Percentiles rank a stretch among this genome's conserved stretches.
Evolutionary conservation across 2,888 invertebrate genomes (phyloP).

Genomic region (Cerceris rybyensis): DNA sequence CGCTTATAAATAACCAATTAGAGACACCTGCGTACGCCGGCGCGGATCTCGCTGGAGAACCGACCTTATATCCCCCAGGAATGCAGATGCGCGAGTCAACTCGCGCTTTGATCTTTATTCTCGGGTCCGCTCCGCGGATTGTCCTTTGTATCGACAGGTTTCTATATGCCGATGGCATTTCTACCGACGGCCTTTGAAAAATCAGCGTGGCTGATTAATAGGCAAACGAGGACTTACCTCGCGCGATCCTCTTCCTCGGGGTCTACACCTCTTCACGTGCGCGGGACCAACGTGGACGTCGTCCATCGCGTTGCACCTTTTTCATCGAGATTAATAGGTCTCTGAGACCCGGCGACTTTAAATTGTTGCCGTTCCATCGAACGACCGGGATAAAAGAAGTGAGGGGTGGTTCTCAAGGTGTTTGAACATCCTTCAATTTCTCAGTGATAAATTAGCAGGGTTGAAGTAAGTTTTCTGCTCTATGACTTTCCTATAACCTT

Average conservation of each 20-base stretch:
- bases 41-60: conserved; percentile 38
- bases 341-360: background rate
- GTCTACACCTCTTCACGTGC: background rate
- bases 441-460: too few relatives aligned
- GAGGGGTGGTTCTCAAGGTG: too few relatives aligned
- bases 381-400: too few relatives aligned
- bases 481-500: too few relatives aligned
- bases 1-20: conserved; percentile 81
- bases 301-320: background rate
- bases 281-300: background rate
- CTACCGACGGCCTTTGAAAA: conserved; percentile 20
- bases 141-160: conserved; percentile 59
- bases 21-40: conserved; percentile 76
- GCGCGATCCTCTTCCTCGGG: conserved; percentile 12
- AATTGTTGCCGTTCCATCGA: background rate
- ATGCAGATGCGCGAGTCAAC: conserved; percentile 64
- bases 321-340: background rate
- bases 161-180: conserved; percentile 53
- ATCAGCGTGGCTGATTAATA: conserved; percentile 50
- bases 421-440: too few relatives aligned
- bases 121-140: conserved; percentile 16
- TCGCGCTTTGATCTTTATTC: conserved; percentile 67
- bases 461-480: too few relatives aligned
- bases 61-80: conserved; percentile 61
- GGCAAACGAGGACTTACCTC: conserved; percentile 19